A percentile compares a stretch with the other conserved stretches of the same genome.
Evolutionary conservation across 2,888 invertebrate species (phyloP).

Genomic region (Sisyra terminalis): DNA sequence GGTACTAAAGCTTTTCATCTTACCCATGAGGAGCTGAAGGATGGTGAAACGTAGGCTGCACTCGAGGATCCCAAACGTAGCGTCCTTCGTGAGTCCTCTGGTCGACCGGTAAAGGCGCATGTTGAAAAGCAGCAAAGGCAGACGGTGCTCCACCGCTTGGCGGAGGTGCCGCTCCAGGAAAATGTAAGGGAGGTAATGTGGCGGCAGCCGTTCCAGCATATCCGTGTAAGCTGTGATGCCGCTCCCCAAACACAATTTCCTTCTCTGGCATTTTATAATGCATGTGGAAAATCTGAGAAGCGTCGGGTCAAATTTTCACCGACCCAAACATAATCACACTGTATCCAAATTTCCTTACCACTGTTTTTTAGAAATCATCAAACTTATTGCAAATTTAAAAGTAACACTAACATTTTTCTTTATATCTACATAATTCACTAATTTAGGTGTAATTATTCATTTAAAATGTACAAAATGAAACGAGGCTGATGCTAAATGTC

Average conservation of each 20-base stretch:
- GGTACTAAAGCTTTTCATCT: conserved; percentile 1
- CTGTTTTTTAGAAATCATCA: conserved; percentile 2
- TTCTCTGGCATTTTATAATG: conserved; percentile 22
- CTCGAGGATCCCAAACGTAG: conserved; percentile 27
- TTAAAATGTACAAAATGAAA: too few relatives aligned
- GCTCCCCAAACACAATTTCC: conserved; percentile 18
- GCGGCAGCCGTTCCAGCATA: conserved; percentile 16
- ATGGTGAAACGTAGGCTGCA: conserved; percentile 20
- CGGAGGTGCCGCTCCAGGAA: conserved; percentile 21
- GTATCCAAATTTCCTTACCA: background rate
- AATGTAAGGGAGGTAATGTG: conserved; percentile 22
- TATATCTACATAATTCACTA: too few relatives aligned
- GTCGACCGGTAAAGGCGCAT: conserved; percentile 40
- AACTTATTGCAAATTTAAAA: background rate
- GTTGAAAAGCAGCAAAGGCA: conserved; percentile 33
- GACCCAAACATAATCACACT: conserved; percentile 2
- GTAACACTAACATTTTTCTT: background rate
- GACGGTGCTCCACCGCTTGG: conserved; percentile 14
- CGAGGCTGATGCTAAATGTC: too few relatives aligned
- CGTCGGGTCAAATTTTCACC: background rate
- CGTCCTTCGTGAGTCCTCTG: conserved; percentile 32
- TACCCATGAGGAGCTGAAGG: conserved; percentile 9
- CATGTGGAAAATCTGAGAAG: background rate
- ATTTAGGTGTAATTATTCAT: too few relatives aligned
- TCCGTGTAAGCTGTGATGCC: conserved; percentile 24